Evolutionary conservation across 2,888 invertebrate genomes (phyloP), one percentile per base, ranked within the genome.

Genomic region (Macrophya annulata): DNA sequence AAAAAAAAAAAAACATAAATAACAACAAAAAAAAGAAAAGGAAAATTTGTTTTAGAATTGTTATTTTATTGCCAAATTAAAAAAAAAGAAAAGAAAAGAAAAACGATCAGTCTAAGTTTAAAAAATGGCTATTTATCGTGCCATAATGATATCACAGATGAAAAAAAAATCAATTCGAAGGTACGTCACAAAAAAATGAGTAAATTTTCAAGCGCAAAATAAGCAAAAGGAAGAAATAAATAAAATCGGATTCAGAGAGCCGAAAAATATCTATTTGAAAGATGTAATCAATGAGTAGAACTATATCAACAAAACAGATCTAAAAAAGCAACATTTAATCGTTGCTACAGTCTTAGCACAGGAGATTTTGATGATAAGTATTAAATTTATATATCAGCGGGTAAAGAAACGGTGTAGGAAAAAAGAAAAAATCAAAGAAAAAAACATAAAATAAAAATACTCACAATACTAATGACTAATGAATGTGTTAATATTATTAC

Each of bases 401-500:
- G 17, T 68, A 37, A 68, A 68, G 37, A 68, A 68, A 37, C 31
- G 31, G 37, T 68, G 2, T 68, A 37, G 12, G 25, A 17, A 71
- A 71, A n/a, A 9, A 40, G 37, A 43, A 12, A 85, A 76, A 76
- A 86, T 83, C n/a, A n/a, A n/a, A n/a, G n/a, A n/a, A 71, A 84
- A 68, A 51, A 76, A 72, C 25, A 40, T 71, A 51, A 79, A 85
- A 59, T 55, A 62, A 45, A 68, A 48, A 45, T 84, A 84, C 25
- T 48, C 48, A 86, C 82, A 81, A 82, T 72, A 85, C 40, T 62
- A 77, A 68, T 82, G 68, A 82, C 77, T 76, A 25, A 76, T 85
- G 72, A 86, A 86, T 81, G 79, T 86, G 31, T 8, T 74, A 74
- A 45, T 21, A 45, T 45, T 37, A 15, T 88, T 87, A 91, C 87